Base-by-base conservation (phyloP, 2,888 invertebrate genomes). In the Metalampra italica region DNA sequence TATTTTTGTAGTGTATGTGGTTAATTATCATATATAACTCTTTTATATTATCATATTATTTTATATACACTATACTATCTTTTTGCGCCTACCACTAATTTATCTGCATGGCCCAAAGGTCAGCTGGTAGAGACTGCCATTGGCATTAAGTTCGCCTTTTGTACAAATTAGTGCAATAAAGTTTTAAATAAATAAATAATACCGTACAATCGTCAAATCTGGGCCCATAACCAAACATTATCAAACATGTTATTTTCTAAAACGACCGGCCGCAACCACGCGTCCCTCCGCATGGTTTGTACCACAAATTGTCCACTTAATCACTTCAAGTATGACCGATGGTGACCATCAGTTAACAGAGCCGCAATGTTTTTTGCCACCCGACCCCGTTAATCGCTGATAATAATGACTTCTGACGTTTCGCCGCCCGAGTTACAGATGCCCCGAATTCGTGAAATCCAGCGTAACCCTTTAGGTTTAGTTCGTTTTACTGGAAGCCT, bases 231-330 rank as follows among this genome's bases (percentile, higher is more conserved):
- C 32, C 32, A 9, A 32, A 32, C 7, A 2, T 32, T 32, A 8
- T 3, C 5, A 32, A 32, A 32, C 8, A 32, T 32, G 7, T 32
- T 32, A 9, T 2, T 32, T 11, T 11, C 32, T 22, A 22, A 22
- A 22, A 22, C 22, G 22, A 22, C 32, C 32, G 32, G 1, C 11
- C 36, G 3, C 36, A 36, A 36, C 11, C n/a, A 36, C 36, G n/a
- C 36, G n/a, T 36, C 22, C 22, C 36, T n/a, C 36, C 36, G 13
- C 53, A 57, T 54, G 48, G 55, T 62, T 56, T 54, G 56, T 56
- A 55, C 55, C 66, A 70, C 75, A 78, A 81, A 81, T 79, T 61
- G 72, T 55, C 51, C 73, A 63, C 68, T 82, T 78, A 76, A 78
- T 82, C 82, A 81, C 61, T 55, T 54, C 56, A 57, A 65, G 36